Base-by-base conservation (phyloP, 2,113 vertebrate species). In the Datnioides undecimradiatus region DNA sequence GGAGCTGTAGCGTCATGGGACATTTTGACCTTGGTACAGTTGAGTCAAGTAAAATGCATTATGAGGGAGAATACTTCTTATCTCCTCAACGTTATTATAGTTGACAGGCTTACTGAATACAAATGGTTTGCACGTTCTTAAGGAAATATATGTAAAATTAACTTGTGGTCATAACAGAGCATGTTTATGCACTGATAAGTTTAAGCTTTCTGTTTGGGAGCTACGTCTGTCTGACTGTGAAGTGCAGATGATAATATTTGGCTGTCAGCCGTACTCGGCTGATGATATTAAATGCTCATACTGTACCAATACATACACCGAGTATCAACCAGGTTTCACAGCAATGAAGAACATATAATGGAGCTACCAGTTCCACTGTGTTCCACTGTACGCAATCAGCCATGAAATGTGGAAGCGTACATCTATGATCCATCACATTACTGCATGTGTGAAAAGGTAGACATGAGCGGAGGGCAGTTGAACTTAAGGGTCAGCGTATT, bases 401-500 rank as follows among this genome's bases (percentile, higher is more conserved):
- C 49, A 29, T 46, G 31, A 36, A 72, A 48, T 38, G 52, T 49
- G 27, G 21, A 43, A 2, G 29, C 25, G n/a, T 46, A 62, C 27
- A 49, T 51, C 59, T 66, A 34, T 41, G 45, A 60, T 77, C 33
- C 34, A 43, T 69, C 71, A 10, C 23, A 46, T 57, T 4, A 23
- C n/a, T 62, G 25, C n/a, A n/a, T 43, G 23, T 69, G 36, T 69
- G n/a, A 62, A 54, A 67, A 59, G 62, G 25, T 52, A 62, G 38
- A 62, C 12, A 51, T 59, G 48, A 59, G 75, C 46, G 65, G 34
- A 43, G 19, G 8, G 69, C 25, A 43, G 63, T 38, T 58, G 33
- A 78, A 69, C 62, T 38, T 40, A 9, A 65, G 65, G 49, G 54
- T 63, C 48, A 55, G 16, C 38, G 33, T 76, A 76, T 72, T 79